Evolutionary conservation across 2,888 invertebrate species (phyloP).

Genomic region (Dryocosmus kuriphilus): DNA sequence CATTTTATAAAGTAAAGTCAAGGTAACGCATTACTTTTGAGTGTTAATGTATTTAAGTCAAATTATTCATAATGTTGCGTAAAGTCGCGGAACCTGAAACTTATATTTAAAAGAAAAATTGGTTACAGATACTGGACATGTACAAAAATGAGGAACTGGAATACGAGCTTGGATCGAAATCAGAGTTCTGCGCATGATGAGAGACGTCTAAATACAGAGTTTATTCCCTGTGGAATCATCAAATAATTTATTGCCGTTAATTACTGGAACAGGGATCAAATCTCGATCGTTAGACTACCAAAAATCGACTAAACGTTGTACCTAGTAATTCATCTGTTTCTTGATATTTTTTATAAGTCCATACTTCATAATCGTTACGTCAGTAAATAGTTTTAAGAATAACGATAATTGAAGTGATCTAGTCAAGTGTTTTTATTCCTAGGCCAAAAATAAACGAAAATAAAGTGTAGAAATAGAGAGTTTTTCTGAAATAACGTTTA

Average conservation of each 20-base stretch:
- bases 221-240: conserved; percentile 58
- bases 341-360: conserved; percentile 73
- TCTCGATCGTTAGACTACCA: conserved; percentile 66
- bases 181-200: conserved; percentile 92
- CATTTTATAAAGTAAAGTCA: no score
- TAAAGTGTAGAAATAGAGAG: conserved; percentile 11
- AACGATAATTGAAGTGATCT: conserved; percentile 70
- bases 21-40: no score
- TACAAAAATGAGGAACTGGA: conserved; percentile 96
- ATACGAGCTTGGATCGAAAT: conserved; percentile 92
- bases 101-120: conserved; percentile 28
- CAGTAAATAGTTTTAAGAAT: conserved; percentile 63
- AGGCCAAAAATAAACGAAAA: conserved; percentile 37
- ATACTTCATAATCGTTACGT: conserved; percentile 67
- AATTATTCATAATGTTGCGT: no score
- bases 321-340: conserved; percentile 69
- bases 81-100: no score
- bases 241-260: conserved; percentile 71
- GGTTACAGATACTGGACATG: conserved; percentile 90
- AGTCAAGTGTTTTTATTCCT: conserved; percentile 70
- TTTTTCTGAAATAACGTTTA: conserved; percentile 35
- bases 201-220: conserved; percentile 51
- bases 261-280: conserved; percentile 77
- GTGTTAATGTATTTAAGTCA: no score
- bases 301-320: conserved; percentile 61